Conservation (phyloP, 2,797 vertebrate species). For the Cercopithecus hamlyni region DNA sequence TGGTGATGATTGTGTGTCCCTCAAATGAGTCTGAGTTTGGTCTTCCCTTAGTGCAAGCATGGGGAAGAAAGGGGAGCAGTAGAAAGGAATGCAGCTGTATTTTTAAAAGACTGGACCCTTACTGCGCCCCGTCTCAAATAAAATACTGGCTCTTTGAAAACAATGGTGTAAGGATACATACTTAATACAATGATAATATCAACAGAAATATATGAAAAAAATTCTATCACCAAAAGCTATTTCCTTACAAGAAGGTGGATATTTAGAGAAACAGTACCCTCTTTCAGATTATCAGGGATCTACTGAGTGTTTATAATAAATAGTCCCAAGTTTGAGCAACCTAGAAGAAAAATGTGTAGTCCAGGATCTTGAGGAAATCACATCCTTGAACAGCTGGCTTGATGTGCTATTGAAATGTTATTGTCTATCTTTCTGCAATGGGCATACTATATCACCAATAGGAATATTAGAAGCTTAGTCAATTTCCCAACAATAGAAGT, state of each 20-base stretch:
- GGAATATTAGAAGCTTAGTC: not conserved
- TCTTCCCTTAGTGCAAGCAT: not conserved
- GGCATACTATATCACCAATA: not conserved
- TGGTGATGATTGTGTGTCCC: not conserved
- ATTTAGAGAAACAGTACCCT: not conserved
- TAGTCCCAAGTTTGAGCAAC: not conserved
- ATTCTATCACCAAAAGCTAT: not conserved
- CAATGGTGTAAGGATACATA: not conserved
- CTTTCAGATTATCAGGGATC: not conserved
- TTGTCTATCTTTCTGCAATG: not conserved
- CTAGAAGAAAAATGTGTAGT: not conserved
- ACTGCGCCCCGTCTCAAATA: not conserved
- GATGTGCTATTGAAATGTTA: not conserved
- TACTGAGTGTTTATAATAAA: not conserved
- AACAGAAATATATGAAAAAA: not conserved
- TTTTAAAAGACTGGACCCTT: not conserved
- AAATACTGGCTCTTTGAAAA: not conserved
- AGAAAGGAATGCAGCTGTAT: not conserved
- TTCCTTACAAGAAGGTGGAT: not conserved
- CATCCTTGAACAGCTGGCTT: not conserved
- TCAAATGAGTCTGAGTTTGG: not conserved
- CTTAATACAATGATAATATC: not conserved
- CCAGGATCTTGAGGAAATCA: not conserved
- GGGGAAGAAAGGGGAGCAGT: fast-evolving
- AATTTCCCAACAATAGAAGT: not conserved